Evolutionary conservation across 2,888 invertebrate species (phyloP).

Genomic region (Melipona bicolor): DNA sequence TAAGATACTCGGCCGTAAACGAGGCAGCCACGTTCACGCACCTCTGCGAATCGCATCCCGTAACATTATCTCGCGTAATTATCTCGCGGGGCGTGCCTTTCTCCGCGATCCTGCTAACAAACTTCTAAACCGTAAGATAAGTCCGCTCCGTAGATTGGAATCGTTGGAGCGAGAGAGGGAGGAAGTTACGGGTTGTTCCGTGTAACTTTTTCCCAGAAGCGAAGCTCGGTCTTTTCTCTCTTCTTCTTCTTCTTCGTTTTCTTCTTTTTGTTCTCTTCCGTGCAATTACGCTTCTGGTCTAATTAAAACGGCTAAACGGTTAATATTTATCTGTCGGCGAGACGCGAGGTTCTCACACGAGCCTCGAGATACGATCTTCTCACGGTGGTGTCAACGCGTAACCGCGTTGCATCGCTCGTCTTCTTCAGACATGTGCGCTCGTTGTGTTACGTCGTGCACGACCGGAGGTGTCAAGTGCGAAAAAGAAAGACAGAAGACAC

Average conservation of each 20-base stretch:
- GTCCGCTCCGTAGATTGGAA: not conserved
- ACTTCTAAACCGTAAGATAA: not conserved
- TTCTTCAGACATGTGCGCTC: constrained; percentile 33
- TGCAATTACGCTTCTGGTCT: constrained; percentile 18
- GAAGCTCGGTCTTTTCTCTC: not conserved
- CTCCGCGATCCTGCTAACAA: not conserved
- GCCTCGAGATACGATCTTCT: constrained; percentile 25
- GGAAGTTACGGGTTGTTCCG: not conserved
- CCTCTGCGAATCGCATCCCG: not conserved
- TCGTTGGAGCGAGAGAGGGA: not conserved
- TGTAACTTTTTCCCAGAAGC: not conserved
- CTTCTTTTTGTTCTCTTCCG: not conserved
- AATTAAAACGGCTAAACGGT: constrained; percentile 29
- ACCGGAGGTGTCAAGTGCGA: constrained; percentile 52
- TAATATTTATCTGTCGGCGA: constrained; percentile 1
- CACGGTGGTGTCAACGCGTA: constrained; percentile 58
- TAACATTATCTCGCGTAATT: not conserved
- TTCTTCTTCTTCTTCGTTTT: no score
- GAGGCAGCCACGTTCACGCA: not conserved
- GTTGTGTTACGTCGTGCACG: constrained; percentile 55
- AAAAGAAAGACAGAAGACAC: constrained; percentile 25
- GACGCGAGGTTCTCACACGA: constrained; percentile 19
- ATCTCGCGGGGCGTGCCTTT: not conserved
- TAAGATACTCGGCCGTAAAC: not conserved
- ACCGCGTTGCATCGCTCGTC: constrained; percentile 12